Evolutionary conservation across 2,113 vertebrate genomes (phyloP).

Genomic region (Nyctereutes procyonoides): DNA sequence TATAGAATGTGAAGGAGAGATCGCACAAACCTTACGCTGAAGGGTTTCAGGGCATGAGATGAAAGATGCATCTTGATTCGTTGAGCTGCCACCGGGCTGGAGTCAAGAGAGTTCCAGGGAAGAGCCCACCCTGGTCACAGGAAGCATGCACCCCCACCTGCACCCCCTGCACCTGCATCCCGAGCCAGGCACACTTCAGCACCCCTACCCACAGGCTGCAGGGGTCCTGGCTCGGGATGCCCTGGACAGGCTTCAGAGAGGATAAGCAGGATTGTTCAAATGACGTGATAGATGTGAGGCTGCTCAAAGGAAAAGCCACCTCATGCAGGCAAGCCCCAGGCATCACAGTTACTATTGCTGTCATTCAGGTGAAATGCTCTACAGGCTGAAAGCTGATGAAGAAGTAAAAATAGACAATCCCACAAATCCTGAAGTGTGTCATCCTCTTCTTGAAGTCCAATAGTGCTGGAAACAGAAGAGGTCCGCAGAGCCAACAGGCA

Average conservation of each 20-base stretch:
- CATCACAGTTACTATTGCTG: background rate
- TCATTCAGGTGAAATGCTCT: background rate
- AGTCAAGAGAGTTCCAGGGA: background rate
- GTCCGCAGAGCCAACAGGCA: background rate
- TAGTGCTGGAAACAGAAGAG: background rate
- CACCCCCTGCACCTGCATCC: too few species aligned
- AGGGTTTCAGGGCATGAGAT: background rate
- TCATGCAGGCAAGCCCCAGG: background rate
- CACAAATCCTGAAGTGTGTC: background rate
- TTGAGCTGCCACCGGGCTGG: background rate
- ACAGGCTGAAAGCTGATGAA: background rate
- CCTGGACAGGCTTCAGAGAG: background rate
- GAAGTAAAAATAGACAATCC: constrained; percentile 1
- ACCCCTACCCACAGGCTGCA: too few species aligned
- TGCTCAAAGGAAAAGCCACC: background rate
- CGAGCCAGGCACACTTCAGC: too few species aligned
- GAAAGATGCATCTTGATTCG: background rate
- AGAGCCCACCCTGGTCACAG: background rate
- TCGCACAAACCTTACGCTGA: background rate
- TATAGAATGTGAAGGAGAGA: background rate
- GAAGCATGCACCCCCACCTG: background rate
- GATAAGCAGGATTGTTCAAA: background rate
- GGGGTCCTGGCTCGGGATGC: too few species aligned
- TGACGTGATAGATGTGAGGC: background rate
- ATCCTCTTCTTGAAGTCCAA: background rate